These are phyloP conservation scores for Drosophila bocqueti DNA, from an alignment of 1,140 invertebrate species.

Conservation along the genomic window DNA sequence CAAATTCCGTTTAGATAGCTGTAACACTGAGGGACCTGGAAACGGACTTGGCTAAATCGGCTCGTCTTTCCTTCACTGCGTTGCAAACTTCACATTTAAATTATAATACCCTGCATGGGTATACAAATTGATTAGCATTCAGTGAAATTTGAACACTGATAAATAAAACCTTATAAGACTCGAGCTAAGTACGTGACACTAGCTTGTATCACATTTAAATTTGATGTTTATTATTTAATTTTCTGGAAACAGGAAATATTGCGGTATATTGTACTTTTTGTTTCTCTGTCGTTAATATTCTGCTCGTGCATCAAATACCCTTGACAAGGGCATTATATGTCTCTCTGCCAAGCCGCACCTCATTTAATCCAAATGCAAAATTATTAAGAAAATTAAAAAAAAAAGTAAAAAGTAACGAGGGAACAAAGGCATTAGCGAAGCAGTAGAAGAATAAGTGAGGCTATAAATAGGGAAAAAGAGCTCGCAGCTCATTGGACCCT, in stretches of 20 bases:
- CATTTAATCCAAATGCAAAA: constrained; percentile 33
- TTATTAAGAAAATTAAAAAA: constrained; percentile 19
- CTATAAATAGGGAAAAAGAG: constrained; percentile 55
- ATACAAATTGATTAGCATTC: not conserved
- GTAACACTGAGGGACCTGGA: too few species aligned
- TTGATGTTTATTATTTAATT: not conserved
- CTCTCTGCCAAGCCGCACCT: constrained; percentile 4
- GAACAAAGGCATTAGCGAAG: constrained; percentile 22
- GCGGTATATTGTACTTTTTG: not conserved
- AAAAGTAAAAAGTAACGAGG: not conserved
- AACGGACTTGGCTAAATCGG: too few species aligned
- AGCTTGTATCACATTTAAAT: not conserved
- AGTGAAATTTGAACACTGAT: not conserved
- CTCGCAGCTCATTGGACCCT: constrained; percentile 61
- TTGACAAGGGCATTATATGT: constrained; percentile 12
- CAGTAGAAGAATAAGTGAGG: constrained; percentile 30
- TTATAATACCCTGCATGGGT: too few species aligned
- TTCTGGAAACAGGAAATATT: not conserved
- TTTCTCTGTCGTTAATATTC: not conserved
- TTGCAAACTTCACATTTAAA: too few species aligned
- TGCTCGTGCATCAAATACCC: constrained; percentile 1
- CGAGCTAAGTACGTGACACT: not conserved
- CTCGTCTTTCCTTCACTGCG: too few species aligned
- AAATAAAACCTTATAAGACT: not conserved
- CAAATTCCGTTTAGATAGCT: too few species aligned